phyloP scores from a whole-genome alignment of 2,113 vertebrate genomes.

The Sceloporus tristichus region DNA sequence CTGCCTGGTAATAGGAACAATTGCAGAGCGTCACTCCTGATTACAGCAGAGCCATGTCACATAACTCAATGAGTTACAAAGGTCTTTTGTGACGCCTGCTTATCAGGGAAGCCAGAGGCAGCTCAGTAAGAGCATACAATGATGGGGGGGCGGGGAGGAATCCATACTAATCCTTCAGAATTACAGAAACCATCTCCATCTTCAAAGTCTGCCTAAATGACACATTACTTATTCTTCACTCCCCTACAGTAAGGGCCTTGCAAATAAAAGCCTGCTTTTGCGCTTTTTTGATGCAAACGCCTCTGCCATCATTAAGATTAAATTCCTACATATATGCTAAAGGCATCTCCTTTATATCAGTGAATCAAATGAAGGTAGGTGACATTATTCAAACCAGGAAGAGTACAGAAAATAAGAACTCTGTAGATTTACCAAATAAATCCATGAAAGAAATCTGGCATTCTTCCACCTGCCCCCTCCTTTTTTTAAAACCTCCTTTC shows the following conservation, averaged over 20 bases:
- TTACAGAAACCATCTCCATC: conserved; percentile 19
- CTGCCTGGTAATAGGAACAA: conserved; percentile 32
- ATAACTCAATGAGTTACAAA: conserved; percentile 9
- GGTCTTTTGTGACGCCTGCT: conserved; percentile 43
- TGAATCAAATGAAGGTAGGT: conserved; percentile 25
- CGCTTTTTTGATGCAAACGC: not conserved
- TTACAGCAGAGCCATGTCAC: conserved; percentile 5
- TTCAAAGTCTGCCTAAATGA: conserved; percentile 34
- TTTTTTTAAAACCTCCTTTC: not conserved
- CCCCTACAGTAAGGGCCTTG: conserved; percentile 27
- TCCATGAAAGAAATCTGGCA: not conserved
- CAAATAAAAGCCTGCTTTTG: not conserved
- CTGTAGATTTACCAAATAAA: not conserved
- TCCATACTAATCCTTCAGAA: conserved; percentile 53
- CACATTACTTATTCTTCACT: conserved; percentile 35
- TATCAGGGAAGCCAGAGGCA: conserved; percentile 60
- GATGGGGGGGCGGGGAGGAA: conserved; percentile 23
- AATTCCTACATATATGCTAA: conserved; percentile 37
- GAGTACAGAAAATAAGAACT: conserved; percentile 20
- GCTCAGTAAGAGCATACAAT: conserved; percentile 16
- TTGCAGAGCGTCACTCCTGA: not conserved
- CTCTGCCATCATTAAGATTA: conserved; percentile 27
- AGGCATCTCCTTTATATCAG: not conserved
- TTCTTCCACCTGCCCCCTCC: not conserved
- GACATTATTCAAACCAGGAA: not conserved